Percentiles rank a stretch among this genome's conserved stretches.
Conservation (phyloP, 2,797 vertebrate genomes). For the Crypturellus tataupa region DNA sequence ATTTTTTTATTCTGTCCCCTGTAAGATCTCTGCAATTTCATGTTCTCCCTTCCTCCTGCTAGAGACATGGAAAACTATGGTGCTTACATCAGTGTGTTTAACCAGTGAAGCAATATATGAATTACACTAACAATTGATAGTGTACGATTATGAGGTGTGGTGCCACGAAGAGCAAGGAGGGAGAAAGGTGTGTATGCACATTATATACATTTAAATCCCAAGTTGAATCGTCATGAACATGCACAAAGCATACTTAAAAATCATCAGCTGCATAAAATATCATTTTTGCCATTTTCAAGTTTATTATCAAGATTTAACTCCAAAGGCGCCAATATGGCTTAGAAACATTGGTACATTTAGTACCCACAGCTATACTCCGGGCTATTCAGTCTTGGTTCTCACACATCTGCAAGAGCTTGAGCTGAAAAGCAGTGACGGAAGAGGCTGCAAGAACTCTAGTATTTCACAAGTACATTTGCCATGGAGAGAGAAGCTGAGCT, state of each 20-base stretch:
- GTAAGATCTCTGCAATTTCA: not conserved
- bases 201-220: not conserved
- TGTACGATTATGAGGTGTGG: not conserved
- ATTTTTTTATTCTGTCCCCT: accelerated
- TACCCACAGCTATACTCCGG: not conserved
- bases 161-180: not conserved
- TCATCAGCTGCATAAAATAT: not conserved
- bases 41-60: not conserved
- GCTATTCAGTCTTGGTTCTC: not conserved
- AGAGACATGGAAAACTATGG: not conserved
- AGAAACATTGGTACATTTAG: not conserved
- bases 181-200: not conserved
- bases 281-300: not conserved
- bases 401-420: not conserved
- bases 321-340: not conserved
- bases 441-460: not conserved
- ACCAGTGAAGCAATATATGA: not conserved
- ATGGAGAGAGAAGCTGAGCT: not conserved
- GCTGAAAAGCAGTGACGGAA: not conserved
- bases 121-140: not conserved
- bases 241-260: not conserved
- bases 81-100: not conserved
- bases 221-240: not conserved
- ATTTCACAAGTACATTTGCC: not conserved
- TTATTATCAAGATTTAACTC: not conserved